Evolutionary conservation across 2,797 vertebrate genomes (phyloP).

Genomic region (Siniperca scherzeri): DNA sequence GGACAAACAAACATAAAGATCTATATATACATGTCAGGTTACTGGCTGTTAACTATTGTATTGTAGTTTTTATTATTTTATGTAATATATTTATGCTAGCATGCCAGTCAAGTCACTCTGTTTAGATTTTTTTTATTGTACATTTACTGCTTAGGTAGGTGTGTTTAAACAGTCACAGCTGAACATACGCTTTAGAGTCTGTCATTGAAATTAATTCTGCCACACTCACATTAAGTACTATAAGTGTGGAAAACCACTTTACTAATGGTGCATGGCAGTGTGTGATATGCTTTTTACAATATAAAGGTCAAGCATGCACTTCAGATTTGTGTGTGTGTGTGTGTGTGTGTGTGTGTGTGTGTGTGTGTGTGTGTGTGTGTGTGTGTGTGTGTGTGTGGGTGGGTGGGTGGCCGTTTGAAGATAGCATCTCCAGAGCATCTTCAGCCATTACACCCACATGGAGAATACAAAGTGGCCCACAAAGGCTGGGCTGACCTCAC

Average conservation of each 20-base stretch:
- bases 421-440: conserved; percentile 54
- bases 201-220: conserved; percentile 57
- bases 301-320: conserved; percentile 64
- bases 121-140: background rate
- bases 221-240: conserved; percentile 46
- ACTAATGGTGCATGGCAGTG: conserved; percentile 56
- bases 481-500: conserved; percentile 48
- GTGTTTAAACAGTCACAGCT: conserved; percentile 47
- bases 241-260: conserved; percentile 48
- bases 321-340: conserved; percentile 37
- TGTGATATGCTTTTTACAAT: conserved; percentile 52
- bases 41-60: background rate
- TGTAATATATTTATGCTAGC: background rate
- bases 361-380: background rate
- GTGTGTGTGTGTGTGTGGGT: too few species aligned
- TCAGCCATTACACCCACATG: conserved; percentile 56
- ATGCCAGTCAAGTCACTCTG: background rate
- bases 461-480: conserved; percentile 37
- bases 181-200: conserved; percentile 45
- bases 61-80: background rate
- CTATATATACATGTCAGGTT: background rate
- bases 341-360: too few species aligned
- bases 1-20: background rate
- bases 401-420: conserved; percentile 31
- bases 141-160: conserved; percentile 20